These are phyloP conservation scores for Eospalax fontanierii DNA, from an alignment of 2,797 vertebrate genomes.

Conservation along the genomic window DNA sequence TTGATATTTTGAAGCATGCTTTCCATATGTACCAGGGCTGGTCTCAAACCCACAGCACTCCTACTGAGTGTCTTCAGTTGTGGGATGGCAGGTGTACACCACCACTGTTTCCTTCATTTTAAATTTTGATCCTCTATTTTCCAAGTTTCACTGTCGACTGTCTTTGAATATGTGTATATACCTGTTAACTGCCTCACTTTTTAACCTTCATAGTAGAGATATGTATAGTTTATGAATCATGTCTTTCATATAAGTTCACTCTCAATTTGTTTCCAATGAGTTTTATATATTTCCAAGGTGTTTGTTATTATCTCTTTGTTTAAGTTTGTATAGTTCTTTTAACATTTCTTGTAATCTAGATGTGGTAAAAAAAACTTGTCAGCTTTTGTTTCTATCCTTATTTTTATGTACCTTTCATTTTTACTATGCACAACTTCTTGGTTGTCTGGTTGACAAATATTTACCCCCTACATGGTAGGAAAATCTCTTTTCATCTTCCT, in stretches of 20 bases:
- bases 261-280: too few relatives aligned
- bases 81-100: neutral
- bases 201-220: neutral
- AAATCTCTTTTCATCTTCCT: neutral
- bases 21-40: neutral
- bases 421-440: neutral
- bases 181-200: neutral
- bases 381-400: neutral
- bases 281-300: neutral
- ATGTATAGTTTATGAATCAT: neutral
- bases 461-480: too few relatives aligned
- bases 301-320: neutral
- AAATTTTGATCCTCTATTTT: neutral
- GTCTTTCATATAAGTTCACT: neutral
- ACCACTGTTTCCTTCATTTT: neutral
- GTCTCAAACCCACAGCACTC: neutral
- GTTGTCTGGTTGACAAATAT: neutral
- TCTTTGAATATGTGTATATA: neutral
- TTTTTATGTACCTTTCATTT: neutral
- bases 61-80: neutral
- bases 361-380: neutral
- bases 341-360: neutral
- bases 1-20: neutral
- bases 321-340: neutral
- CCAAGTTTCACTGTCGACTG: too few relatives aligned